Evolutionary conservation across 2,888 invertebrate genomes (phyloP), one percentile per base, ranked within the genome.

Genomic region (Chorisops tibialis): DNA sequence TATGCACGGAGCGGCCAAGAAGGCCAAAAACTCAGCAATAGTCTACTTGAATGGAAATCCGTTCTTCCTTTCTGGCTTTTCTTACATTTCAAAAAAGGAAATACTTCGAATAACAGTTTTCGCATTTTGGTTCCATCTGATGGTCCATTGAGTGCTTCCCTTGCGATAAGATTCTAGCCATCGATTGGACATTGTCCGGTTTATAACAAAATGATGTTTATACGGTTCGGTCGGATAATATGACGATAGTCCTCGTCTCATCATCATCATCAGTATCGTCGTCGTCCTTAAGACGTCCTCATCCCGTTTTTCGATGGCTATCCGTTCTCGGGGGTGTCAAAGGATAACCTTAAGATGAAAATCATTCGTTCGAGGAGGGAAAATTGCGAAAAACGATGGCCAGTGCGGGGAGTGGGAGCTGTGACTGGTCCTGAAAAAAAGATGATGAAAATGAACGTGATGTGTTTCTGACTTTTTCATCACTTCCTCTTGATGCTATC

Each of bases 21-120:
- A 47, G 19, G 16, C 43, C n/a, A 30, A 38, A 45, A 58, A 58
- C 47, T 58, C 47, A 18, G 7, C 18, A 21, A 19, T 50, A 12
- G 16, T 49, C 39, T 37, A 30, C 14, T 30, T 30, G 30, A 30
- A 30, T 30, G 30, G 30, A 5, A 7, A 30, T 30, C 9, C 30
- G 30, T n/a, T n/a, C n/a, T n/a, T 30, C 3, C 30, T 30, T 30
- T 30, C 7, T 30, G 9, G 30, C 30, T 30, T 30, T 30, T 30
- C 30, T 9, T 30, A 56, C 19, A 58, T 45, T 22, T 50, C 37
- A 30, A 60, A 39, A 50, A 3, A 11, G 19, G 47, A 52, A 52
- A 52, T 51, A 45, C 47, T 30, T 61, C 61, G 51, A 52, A 61
- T 61, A 61, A 61, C 52, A 61, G 48, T 64, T 64, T 64, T 61